These are phyloP conservation scores for Rhinichthys osculus DNA, from an alignment of 2,797 vertebrate species.

Conservation along the genomic window DNA sequence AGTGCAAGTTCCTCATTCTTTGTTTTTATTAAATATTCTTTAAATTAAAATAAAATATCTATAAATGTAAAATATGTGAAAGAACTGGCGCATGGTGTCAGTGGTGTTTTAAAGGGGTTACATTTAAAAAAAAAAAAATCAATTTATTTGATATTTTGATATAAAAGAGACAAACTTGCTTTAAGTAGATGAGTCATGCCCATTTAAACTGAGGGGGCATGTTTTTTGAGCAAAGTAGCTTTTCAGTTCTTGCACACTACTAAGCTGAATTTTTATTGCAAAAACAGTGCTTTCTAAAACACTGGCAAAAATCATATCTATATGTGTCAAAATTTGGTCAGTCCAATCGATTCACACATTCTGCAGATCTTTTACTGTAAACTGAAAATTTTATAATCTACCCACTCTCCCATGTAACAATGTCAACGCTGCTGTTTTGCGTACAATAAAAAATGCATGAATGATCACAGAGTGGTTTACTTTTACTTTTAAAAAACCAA, in stretches of 20 bases:
- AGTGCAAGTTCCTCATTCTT: background rate
- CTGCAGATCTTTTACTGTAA: no score
- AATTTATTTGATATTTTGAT: background rate
- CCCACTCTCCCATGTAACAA: background rate
- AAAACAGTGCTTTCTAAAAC: background rate
- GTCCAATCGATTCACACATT: background rate
- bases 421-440: background rate
- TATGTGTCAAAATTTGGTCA: no score
- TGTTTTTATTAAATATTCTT: background rate
- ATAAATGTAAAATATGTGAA: background rate
- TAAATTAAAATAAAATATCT: background rate
- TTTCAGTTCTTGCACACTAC: background rate
- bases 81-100: background rate
- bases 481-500: background rate
- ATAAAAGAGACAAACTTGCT: background rate
- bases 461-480: background rate
- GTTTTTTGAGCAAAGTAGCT: background rate
- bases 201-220: background rate
- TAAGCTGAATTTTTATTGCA: background rate
- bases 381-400: background rate
- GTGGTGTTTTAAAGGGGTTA: background rate
- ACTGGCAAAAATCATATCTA: background rate
- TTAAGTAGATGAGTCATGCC: background rate
- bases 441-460: background rate
- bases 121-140: no score